Evolutionary conservation across 1,140 invertebrate genomes (phyloP).

Genomic region (Aphaenogaster floridana): DNA sequence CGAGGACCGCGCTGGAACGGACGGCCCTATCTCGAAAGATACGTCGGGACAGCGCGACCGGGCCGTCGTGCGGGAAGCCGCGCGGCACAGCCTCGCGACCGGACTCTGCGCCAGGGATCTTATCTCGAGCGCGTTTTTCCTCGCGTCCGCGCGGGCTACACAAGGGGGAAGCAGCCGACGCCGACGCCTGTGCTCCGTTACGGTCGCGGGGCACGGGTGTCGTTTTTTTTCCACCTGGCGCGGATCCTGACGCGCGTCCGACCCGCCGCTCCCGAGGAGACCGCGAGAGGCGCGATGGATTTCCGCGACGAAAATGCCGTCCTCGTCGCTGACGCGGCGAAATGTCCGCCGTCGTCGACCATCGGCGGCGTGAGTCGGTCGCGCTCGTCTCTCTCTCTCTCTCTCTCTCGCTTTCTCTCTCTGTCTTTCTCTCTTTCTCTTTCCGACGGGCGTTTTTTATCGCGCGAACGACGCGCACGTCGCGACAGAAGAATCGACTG

Average conservation of each 20-base stretch:
- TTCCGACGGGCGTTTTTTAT: too few relatives aligned
- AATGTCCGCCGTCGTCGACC: background rate
- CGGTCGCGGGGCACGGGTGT: background rate
- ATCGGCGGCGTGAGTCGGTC: background rate
- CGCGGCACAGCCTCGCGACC: too few relatives aligned
- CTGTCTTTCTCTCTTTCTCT: background rate
- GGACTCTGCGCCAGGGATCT: background rate
- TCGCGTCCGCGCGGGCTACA: background rate
- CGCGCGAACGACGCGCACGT: background rate
- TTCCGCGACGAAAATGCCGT: background rate
- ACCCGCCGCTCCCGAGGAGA: background rate
- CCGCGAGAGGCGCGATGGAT: background rate
- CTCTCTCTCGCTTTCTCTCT: background rate
- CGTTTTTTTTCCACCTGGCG: background rate
- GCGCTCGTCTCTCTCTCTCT: background rate
- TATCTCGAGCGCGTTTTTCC: background rate
- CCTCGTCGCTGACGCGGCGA: background rate
- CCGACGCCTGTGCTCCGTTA: background rate
- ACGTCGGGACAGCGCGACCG: conserved; percentile 31
- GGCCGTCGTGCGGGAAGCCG: background rate
- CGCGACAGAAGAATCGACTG: background rate
- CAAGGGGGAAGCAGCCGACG: background rate
- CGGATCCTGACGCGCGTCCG: background rate
- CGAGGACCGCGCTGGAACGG: conserved; percentile 3
- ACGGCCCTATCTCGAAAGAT: conserved; percentile 47